phyloP scores from a whole-genome alignment of 2,888 invertebrate species.

The Allacma fusca region DNA sequence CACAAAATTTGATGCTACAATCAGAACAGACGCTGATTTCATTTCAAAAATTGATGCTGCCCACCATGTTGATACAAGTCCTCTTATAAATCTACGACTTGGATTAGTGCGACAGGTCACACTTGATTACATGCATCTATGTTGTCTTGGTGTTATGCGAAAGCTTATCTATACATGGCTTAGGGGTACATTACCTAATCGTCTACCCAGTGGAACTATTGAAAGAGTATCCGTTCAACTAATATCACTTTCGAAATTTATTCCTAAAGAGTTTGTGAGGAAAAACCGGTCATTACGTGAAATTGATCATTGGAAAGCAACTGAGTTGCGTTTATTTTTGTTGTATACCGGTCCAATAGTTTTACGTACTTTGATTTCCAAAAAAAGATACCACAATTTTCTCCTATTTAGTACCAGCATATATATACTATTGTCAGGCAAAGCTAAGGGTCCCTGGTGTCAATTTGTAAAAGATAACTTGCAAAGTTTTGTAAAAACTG shows the following conservation, averaged over 20 bases:
- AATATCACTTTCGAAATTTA: neutral
- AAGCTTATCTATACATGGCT: neutral
- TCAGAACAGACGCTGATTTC: neutral
- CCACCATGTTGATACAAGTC: neutral
- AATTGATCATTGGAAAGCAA: constrained; percentile 9
- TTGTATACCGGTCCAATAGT: constrained; percentile 24
- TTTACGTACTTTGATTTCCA: neutral
- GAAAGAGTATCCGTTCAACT: constrained; percentile 1
- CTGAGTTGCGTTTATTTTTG: constrained; percentile 21
- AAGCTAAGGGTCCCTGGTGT: constrained; percentile 1
- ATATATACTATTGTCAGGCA: constrained; percentile 38
- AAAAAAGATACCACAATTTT: no score
- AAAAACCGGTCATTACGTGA: neutral
- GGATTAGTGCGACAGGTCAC: neutral
- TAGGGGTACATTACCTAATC: neutral
- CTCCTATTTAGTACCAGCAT: neutral
- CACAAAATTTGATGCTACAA: neutral
- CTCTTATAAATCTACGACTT: neutral
- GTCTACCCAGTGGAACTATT: neutral
- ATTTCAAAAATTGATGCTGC: no score
- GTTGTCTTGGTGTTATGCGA: constrained; percentile 3
- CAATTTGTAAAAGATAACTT: constrained; percentile 8
- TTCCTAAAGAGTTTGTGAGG: constrained; percentile 1
- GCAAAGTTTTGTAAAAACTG: constrained; percentile 12
- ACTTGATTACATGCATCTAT: neutral